phyloP scores from a whole-genome alignment of 2,888 invertebrate genomes.

The Aplocera efformata region DNA sequence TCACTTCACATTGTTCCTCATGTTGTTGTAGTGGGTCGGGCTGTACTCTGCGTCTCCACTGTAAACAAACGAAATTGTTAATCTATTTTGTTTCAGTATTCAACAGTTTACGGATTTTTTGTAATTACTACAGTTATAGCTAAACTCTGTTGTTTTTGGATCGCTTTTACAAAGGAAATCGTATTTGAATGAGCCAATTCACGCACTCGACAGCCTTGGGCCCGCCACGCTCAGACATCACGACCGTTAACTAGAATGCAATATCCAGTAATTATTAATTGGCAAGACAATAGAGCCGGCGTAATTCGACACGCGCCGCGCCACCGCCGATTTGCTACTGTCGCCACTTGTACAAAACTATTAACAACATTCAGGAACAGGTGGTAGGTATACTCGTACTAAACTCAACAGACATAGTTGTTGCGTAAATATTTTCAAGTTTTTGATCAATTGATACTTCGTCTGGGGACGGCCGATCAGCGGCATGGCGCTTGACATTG shows the following conservation, averaged over 20 bases:
- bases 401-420: constrained; percentile 21
- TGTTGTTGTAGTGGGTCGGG: constrained; percentile 65
- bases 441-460: constrained; percentile 12
- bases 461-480: constrained; percentile 3
- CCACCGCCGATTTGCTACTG: constrained; percentile 30
- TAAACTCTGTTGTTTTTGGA: too few relatives aligned
- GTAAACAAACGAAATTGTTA: constrained; percentile 40
- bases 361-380: constrained; percentile 36
- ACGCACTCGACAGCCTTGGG: constrained; percentile 19
- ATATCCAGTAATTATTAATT: constrained; percentile 54
- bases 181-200: neutral
- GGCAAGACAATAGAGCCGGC: constrained; percentile 45
- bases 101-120: too few relatives aligned
- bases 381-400: constrained; percentile 27
- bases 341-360: constrained; percentile 29
- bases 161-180: too few relatives aligned
- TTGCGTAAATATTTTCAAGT: constrained; percentile 24
- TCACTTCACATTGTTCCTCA: constrained; percentile 72
- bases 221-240: constrained; percentile 26
- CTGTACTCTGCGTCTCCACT: constrained; percentile 70
- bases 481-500: neutral
- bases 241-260: constrained; percentile 41
- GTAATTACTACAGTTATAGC: too few relatives aligned
- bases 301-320: constrained; percentile 37
- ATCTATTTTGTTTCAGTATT: neutral